Conservation (phyloP, 2,113 vertebrate genomes). For the Macroglossus sobrinus region DNA sequence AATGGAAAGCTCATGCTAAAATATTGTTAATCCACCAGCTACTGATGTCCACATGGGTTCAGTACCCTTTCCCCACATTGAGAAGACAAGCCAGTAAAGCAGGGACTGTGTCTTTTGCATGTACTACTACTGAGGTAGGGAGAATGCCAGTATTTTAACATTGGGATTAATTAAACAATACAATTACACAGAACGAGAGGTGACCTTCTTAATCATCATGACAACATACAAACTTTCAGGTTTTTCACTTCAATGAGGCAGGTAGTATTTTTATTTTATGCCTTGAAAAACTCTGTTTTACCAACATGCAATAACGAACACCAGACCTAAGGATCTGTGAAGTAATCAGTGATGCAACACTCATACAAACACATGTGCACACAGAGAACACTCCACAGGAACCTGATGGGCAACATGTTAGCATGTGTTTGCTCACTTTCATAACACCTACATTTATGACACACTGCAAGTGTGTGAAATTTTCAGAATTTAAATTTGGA, state of each 20-base stretch:
- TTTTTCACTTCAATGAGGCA: conserved; percentile 64
- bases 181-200: conserved; percentile 47
- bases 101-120: conserved; percentile 53
- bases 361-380: conserved; percentile 77
- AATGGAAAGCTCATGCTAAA: conserved; percentile 85
- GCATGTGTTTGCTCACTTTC: conserved; percentile 74
- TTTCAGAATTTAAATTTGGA: conserved; percentile 72
- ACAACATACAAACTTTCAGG: conserved; percentile 40
- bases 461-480: conserved; percentile 65
- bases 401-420: conserved; percentile 70
- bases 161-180: conserved; percentile 32
- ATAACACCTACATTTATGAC: conserved; percentile 65
- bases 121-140: conserved; percentile 9
- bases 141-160: conserved; percentile 32
- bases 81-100: conserved; percentile 34
- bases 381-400: conserved; percentile 63
- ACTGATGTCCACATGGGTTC: conserved; percentile 74
- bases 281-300: conserved; percentile 67
- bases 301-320: conserved; percentile 83
- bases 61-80: conserved; percentile 66
- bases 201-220: conserved; percentile 54
- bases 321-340: conserved; percentile 76
- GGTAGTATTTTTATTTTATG: conserved; percentile 79
- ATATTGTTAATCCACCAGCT: conserved; percentile 77
- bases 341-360: conserved; percentile 70